These are phyloP conservation scores for Troglohyphantes excavatus DNA, from an alignment of 2,888 invertebrate species.

Conservation along the genomic window DNA sequence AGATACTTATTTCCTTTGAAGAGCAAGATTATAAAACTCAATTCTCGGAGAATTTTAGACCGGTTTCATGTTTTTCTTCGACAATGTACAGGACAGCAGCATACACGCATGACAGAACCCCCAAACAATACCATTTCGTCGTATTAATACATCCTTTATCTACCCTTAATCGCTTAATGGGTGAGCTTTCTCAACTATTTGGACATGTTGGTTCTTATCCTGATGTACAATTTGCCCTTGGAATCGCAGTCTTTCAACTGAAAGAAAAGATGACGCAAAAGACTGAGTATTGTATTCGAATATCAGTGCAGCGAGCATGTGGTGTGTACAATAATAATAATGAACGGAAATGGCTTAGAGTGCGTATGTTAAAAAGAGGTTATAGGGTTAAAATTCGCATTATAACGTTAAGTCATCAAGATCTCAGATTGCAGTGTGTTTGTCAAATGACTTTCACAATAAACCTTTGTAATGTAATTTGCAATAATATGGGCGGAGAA, in stretches of 20 bases:
- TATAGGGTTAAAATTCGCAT: no score
- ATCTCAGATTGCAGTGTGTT: no score
- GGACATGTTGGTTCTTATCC: slow-evolving; percentile 26
- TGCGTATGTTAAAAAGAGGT: neutral
- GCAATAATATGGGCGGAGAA: no score
- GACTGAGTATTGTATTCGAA: slow-evolving; percentile 10
- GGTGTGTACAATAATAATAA: neutral
- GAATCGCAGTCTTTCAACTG: slow-evolving; percentile 24
- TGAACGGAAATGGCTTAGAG: neutral
- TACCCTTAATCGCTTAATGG: slow-evolving; percentile 45
- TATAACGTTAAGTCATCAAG: no score
- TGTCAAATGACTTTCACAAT: no score
- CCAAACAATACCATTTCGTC: slow-evolving; percentile 44
- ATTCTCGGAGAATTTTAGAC: neutral
- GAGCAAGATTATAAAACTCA: neutral
- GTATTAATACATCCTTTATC: slow-evolving; percentile 34
- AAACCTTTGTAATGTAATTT: no score
- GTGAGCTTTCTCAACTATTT: slow-evolving; percentile 32
- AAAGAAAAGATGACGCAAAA: slow-evolving; percentile 10
- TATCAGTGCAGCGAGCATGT: neutral
- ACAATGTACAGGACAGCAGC: neutral
- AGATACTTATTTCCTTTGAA: no score
- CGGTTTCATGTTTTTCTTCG: slow-evolving; percentile 7
- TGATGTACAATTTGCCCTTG: slow-evolving; percentile 34
- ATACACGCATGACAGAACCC: slow-evolving; percentile 29